Evolutionary conservation across 1,140 invertebrate genomes (phyloP), one percentile per base, ranked within the genome.

Genomic region (Mesaphorura yosii): DNA sequence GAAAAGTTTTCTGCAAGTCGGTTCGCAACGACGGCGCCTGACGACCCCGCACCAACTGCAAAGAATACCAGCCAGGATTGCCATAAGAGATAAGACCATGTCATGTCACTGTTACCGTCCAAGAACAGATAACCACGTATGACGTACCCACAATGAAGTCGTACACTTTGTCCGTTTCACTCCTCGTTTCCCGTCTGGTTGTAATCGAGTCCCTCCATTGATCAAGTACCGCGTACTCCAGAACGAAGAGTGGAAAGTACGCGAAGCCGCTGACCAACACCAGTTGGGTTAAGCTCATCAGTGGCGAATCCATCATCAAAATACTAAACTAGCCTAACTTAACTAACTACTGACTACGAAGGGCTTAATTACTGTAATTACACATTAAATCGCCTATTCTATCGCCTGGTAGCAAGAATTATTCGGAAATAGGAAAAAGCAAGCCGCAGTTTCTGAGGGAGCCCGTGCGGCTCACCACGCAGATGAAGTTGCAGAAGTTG

Each of bases 1-100:
- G 38, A 19, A 23, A 38, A 57, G 10, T 59, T 42, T 46, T 61
- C 56, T 15, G 51, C 55, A 12, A 65, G 34, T 10, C 63, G 47
- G 15, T 48, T 59, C 1, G 64, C 62, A 7, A 65, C 49, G 5
- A 64, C 60, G 3, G 55, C 54, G 20, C 68, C 68, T 57, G 58
- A 20, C 3, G 53, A 48, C 0, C 60, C 60, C 6, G 53, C 28
- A 1, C 60, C 60, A 17, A 62, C 59, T 58, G 27, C 5, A 38
- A 37, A 37, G 23, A 51, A 28, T 28, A 45, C 1, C 23, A 6
- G 1, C 26, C 22, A 20, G 14, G 48, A 47, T 20, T 20, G 17
- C 28, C 5, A 29, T n/a, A 28, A 37, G 12, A 6, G 45, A 27
- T 22, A 15, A 20, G 15, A 27, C 37, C n/a, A 6, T 40, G 14